Evolutionary conservation across 2,113 vertebrate genomes (phyloP).

Genomic region (Macquaria ambigua): DNA sequence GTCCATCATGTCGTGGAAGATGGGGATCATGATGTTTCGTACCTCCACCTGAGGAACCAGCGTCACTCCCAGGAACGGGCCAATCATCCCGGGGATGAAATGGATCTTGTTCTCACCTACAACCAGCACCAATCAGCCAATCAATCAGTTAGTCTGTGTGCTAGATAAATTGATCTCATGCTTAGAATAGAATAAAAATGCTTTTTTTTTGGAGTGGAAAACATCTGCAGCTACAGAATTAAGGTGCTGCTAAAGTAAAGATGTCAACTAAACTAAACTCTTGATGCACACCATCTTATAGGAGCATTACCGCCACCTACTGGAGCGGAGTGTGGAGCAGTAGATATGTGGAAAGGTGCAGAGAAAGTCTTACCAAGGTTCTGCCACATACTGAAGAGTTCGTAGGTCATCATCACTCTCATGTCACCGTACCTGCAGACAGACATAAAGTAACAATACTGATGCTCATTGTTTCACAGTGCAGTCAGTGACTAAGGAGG

Average conservation of each 20-base stretch:
- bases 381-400: slow-evolving; percentile 83
- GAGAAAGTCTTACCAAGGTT: slow-evolving; percentile 71
- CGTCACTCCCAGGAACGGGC: slow-evolving; percentile 96
- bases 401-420: slow-evolving; percentile 81
- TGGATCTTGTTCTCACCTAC: slow-evolving; percentile 98
- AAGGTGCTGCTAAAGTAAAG: background rate
- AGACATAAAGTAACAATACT: background rate
- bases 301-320: background rate
- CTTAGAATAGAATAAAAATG: background rate
- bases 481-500: background rate
- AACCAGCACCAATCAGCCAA: background rate
- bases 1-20: slow-evolving; percentile 99
- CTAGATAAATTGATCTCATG: background rate
- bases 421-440: slow-evolving; percentile 78
- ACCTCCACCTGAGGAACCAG: slow-evolving; percentile 97
- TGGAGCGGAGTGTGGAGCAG: background rate
- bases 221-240: background rate
- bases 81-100: slow-evolving; percentile 99
- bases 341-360: background rate
- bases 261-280: background rate
- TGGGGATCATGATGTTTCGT: slow-evolving; percentile 98
- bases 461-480: background rate
- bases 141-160: background rate
- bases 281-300: background rate
- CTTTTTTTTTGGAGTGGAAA: background rate